Percentiles rank a stretch among this genome's conserved stretches.
Conservation (phyloP, 2,888 invertebrate genomes). For the Scaptomyza caliginosa region DNA sequence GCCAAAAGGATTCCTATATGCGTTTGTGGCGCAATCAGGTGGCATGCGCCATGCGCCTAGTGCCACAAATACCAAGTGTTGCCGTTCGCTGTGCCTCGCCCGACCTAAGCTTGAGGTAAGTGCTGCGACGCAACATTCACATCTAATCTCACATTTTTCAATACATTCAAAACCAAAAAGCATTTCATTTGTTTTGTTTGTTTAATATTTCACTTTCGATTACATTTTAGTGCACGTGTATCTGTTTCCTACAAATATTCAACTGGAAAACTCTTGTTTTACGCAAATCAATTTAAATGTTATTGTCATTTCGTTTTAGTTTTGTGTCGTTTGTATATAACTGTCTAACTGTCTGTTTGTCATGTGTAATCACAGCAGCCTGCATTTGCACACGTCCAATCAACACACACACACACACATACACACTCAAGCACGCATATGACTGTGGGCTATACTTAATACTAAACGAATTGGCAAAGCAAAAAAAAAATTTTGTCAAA, state of each 20-base stretch:
- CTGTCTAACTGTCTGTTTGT: constrained; percentile 30
- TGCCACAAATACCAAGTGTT: constrained; percentile 95
- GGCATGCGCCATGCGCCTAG: constrained; percentile 97
- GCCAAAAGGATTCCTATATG: constrained; percentile 93
- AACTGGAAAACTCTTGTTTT: background rate
- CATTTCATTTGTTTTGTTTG: constrained; percentile 55
- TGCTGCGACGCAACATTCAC: constrained; percentile 21
- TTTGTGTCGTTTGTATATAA: background rate
- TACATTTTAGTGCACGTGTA: constrained; percentile 34
- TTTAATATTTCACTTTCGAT: constrained; percentile 57
- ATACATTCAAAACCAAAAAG: constrained; percentile 17
- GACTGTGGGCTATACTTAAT: constrained; percentile 1
- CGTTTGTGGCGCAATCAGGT: constrained; percentile 99
- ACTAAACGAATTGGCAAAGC: constrained; percentile 5
- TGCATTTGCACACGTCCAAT: constrained; percentile 24
- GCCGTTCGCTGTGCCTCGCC: constrained; percentile 96
- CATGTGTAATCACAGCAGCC: constrained; percentile 25
- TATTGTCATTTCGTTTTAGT: constrained; percentile 21
- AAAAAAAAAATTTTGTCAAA: constrained; percentile 4
- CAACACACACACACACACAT: background rate
- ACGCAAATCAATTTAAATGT: constrained; percentile 29
- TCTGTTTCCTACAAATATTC: background rate
- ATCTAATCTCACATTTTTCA: constrained; percentile 14
- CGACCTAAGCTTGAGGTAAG: constrained; percentile 94
- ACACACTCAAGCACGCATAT: background rate